These are phyloP conservation scores for Psilanteris sp. DNA, from an alignment of 1,140 invertebrate genomes.

Conservation along the genomic window DNA sequence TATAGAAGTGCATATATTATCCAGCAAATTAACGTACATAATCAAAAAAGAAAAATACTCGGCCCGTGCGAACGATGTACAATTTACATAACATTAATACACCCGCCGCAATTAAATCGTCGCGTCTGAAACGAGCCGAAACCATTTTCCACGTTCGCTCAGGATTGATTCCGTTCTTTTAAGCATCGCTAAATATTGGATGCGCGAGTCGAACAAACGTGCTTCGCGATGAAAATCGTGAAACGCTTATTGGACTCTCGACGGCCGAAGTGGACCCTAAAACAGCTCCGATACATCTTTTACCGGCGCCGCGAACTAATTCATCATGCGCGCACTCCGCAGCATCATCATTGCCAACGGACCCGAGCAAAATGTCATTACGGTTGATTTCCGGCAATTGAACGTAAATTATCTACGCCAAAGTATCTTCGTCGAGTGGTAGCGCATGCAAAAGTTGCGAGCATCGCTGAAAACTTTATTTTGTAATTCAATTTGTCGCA, in stretches of 20 bases:
- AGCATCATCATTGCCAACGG: not conserved
- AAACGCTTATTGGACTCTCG: not conserved
- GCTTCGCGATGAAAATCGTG: not conserved
- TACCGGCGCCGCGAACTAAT: conserved; percentile 5
- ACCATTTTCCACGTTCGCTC: too few relatives aligned
- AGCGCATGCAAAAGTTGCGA: conserved; percentile 53
- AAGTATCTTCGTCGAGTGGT: conserved; percentile 31
- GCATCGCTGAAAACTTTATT: conserved; percentile 55
- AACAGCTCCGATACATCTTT: conserved; percentile 4
- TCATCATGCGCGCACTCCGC: not conserved
- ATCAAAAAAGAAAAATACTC: too few relatives aligned
- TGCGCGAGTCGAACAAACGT: too few relatives aligned
- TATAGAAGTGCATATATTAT: too few relatives aligned
- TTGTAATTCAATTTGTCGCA: conserved; percentile 62
- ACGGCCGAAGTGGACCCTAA: not conserved
- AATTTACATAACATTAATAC: too few relatives aligned
- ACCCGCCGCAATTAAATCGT: too few relatives aligned
- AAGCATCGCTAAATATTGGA: too few relatives aligned
- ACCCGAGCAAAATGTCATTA: conserved; percentile 28
- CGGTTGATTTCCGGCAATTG: conserved; percentile 35
- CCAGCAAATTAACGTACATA: too few relatives aligned
- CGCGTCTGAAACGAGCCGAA: too few relatives aligned
- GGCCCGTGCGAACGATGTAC: too few relatives aligned
- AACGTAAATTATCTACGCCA: conserved; percentile 28
- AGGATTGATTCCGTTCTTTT: too few relatives aligned